phyloP scores from a whole-genome alignment of 1,140 invertebrate genomes.

The Orius insidiosus region DNA sequence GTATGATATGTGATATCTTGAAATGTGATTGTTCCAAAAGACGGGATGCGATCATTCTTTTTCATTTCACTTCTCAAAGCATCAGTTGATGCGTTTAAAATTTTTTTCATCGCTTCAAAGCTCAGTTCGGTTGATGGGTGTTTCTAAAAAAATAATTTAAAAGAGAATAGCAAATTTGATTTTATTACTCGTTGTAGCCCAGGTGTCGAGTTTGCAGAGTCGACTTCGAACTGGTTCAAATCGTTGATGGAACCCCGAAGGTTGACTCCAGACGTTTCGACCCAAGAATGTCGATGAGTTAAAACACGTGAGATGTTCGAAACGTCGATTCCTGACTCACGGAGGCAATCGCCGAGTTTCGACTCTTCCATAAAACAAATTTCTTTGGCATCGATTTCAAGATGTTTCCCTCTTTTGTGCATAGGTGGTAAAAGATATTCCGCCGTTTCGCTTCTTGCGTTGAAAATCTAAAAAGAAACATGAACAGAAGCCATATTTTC shows the following conservation, averaged over 20 bases:
- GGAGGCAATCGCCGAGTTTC: conserved; percentile 1
- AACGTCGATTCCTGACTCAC: background rate
- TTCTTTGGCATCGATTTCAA: too few species aligned
- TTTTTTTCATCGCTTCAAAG: conserved; percentile 74
- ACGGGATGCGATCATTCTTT: conserved; percentile 52
- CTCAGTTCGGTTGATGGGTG: conserved; percentile 54
- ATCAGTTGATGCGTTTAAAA: conserved; percentile 59
- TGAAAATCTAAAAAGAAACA: too few species aligned
- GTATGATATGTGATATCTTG: conserved; percentile 45
- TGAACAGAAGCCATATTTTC: too few species aligned
- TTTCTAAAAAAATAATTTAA: conserved; percentile 38
- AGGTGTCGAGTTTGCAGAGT: conserved; percentile 74
- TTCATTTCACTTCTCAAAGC: conserved; percentile 51
- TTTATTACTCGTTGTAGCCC: conserved; percentile 52
- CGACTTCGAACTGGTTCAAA: conserved; percentile 47
- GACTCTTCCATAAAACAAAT: background rate
- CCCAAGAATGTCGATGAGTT: conserved; percentile 52
- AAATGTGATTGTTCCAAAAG: conserved; percentile 73
- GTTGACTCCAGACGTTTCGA: conserved; percentile 36
- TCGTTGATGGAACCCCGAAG: conserved; percentile 23
- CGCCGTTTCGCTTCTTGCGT: too few species aligned
- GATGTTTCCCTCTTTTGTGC: too few species aligned
- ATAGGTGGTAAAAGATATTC: too few species aligned
- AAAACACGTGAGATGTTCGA: conserved; percentile 3
- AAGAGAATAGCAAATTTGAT: too few species aligned